Base-by-base conservation (phyloP, 2,797 vertebrate genomes). In the Halcyon chelicuti region DNA sequence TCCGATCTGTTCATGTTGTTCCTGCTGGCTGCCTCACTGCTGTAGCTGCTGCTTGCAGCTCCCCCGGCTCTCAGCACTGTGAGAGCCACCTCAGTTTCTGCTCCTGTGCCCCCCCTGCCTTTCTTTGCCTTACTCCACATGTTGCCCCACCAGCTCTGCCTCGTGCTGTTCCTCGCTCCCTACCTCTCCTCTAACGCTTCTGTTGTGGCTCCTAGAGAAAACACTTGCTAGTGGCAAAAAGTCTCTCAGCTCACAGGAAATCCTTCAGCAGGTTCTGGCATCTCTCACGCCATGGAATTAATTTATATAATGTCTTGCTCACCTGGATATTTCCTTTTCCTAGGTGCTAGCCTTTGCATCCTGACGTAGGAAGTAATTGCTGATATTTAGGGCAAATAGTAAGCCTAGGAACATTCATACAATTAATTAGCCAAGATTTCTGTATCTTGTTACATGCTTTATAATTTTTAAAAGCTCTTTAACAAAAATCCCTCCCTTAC, bases 1-100 rank as follows among this genome's bases (percentile, higher is more conserved):
- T 49, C 28, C 2, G 2, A 5, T 22, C n/a, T 51, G 16, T 25
- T 83, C 14, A 3, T 22, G 40, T n/a, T 76, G 33, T 7, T 90
- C 21, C 19, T 60, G 47, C 61, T 54, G 62, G 20, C 74, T 91
- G 40, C 35, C 28, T 71, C 31, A 14, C 51, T 54, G 72, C 37
- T 17, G 23, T 29, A 83, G 26, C 29, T 73, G 60, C 51, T 80
- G n/a, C 35, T 29, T n/a, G 35, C 0, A 1, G 18, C 79, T 86
- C 26, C 8, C 37, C 60, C 2, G 6, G 23, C 22, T 76, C 62
- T 19, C 33, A 46, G 46, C 3, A 1, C 23, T 1, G 0, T 10
- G 10, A 2, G 2, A 67, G 35, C 21, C 4, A 3, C 61, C 46
- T 61, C 15, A 44, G 55, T 28, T 37, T 25, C 65, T 54, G 66